These are phyloP conservation scores for Ceuthmochares aereus DNA, from an alignment of 2,113 vertebrate genomes.

Conservation along the genomic window DNA sequence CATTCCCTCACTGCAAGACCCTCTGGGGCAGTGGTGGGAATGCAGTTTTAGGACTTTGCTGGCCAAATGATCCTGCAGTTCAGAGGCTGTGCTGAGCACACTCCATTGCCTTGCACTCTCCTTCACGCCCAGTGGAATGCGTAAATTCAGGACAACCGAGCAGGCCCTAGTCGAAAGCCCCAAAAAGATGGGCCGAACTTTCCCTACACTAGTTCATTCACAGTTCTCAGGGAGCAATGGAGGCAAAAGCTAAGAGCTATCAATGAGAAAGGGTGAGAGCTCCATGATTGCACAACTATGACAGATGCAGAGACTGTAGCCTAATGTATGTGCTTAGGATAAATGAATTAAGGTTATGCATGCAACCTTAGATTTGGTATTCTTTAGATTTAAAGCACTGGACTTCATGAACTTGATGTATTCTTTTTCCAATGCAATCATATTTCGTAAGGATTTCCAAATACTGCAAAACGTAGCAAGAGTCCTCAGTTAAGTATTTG, in stretches of 20 bases:
- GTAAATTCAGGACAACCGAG: not conserved
- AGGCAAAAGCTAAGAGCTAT: not conserved
- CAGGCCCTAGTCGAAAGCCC: not conserved
- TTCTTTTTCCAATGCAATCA: not conserved
- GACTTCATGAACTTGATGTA: not conserved
- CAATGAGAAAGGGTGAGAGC: not conserved
- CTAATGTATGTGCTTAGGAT: not conserved
- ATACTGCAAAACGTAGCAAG: not conserved
- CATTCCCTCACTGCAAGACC: not conserved
- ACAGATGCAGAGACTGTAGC: not conserved
- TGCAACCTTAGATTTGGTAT: constrained; percentile 16
- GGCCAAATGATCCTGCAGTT: not conserved
- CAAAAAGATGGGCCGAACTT: not conserved
- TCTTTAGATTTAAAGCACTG: constrained; percentile 47
- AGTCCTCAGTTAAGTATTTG: not conserved
- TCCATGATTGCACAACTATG: not conserved
- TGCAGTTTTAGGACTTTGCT: not conserved
- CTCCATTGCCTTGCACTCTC: not conserved
- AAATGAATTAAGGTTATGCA: not conserved
- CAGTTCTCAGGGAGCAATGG: not conserved
- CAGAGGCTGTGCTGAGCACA: not conserved
- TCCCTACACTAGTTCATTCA: not conserved
- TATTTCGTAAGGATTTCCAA: not conserved
- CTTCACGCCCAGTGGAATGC: not conserved
- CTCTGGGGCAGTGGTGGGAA: not conserved